Percentiles rank a stretch among this genome's conserved stretches.
These are phyloP conservation scores for Catocala nupta DNA, from an alignment of 2,888 invertebrate species.

Conservation along the genomic window DNA sequence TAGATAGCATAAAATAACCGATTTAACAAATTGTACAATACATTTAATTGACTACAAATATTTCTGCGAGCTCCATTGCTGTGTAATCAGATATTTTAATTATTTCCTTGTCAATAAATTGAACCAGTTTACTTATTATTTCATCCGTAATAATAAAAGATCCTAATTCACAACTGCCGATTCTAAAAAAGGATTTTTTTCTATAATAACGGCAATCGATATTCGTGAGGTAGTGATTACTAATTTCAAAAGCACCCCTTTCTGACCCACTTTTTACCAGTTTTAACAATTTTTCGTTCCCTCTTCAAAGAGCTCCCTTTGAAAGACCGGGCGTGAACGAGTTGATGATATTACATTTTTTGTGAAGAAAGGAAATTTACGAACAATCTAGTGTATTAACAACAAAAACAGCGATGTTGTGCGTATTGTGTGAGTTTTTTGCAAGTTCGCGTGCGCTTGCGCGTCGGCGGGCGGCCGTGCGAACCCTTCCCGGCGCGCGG, in stretches of 20 bases:
- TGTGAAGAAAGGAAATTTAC: constrained; percentile 82
- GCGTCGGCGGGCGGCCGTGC: constrained; percentile 84
- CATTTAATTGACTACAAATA: background rate
- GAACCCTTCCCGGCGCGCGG: constrained; percentile 80
- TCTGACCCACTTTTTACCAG: constrained; percentile 87
- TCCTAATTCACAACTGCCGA: constrained; percentile 78
- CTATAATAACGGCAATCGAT: constrained; percentile 86
- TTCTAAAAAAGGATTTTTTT: constrained; percentile 74
- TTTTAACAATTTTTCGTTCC: constrained; percentile 83
- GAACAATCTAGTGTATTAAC: constrained; percentile 86
- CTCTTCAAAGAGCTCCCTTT: constrained; percentile 84
- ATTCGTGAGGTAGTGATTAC: constrained; percentile 84
- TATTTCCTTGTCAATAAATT: constrained; percentile 56
- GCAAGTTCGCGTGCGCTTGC: constrained; percentile 85
- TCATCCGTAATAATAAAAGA: constrained; percentile 70
- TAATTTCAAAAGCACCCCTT: constrained; percentile 86
- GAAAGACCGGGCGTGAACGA: constrained; percentile 87
- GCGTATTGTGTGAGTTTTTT: constrained; percentile 83
- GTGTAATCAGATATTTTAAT: constrained; percentile 59
- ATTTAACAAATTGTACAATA: background rate
- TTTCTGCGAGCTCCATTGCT: constrained; percentile 20
- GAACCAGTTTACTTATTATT: constrained; percentile 67
- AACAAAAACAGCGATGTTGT: constrained; percentile 85
- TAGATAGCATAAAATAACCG: too few species aligned
- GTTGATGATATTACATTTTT: constrained; percentile 88